Conservation (phyloP, 2,797 vertebrate species). For the Gallirallus australis region DNA sequence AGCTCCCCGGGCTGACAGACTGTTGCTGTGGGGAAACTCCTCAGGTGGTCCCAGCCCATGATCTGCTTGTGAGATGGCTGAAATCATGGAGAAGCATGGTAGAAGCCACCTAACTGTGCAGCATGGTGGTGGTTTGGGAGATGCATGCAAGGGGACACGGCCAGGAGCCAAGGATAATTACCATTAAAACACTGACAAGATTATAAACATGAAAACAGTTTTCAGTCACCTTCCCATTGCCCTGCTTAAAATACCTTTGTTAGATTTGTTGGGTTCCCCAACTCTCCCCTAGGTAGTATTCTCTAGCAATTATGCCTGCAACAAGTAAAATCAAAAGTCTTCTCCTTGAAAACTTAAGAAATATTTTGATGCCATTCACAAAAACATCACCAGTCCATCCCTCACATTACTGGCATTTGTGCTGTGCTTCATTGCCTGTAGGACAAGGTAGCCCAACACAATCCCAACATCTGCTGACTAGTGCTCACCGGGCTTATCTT, state of each 20-base stretch:
- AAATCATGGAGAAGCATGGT: background rate
- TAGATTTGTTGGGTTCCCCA: too few relatives aligned
- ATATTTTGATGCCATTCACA: background rate
- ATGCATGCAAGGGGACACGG: fast-evolving
- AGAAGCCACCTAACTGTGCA: background rate
- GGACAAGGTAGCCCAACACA: background rate
- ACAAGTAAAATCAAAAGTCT: background rate
- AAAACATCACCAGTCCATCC: background rate
- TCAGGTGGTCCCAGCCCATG: background rate
- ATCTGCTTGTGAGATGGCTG: background rate
- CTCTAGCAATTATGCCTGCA: background rate
- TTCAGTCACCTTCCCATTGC: background rate
- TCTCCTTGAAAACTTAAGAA: background rate
- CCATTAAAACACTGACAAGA: background rate
- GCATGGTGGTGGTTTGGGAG: background rate
- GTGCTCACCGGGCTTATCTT: background rate
- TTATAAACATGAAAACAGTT: background rate
- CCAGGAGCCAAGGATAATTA: background rate
- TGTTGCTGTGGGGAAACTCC: background rate
- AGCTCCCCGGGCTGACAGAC: background rate
- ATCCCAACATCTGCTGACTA: background rate
- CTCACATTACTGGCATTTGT: too few relatives aligned
- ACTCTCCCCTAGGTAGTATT: background rate
- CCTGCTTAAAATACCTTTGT: background rate
- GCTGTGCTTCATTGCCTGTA: background rate